phyloP scores from a whole-genome alignment of 2,113 vertebrate genomes.

The Perca flavescens region DNA sequence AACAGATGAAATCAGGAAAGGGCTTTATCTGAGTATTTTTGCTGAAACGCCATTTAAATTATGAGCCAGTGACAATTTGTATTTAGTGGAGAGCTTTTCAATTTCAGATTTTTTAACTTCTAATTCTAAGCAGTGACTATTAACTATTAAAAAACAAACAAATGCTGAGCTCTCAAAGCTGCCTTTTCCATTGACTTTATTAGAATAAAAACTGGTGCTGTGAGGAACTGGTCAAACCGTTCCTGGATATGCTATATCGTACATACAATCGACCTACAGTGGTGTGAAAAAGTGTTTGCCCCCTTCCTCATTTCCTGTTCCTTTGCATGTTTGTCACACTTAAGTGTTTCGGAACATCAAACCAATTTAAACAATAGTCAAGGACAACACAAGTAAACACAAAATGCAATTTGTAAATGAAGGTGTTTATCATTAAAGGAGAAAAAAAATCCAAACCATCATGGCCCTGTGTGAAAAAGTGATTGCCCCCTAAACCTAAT shows the following conservation, averaged over 20 bases:
- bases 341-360: too few relatives aligned
- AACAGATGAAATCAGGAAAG: slow-evolving; percentile 36
- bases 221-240: background rate
- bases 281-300: too few relatives aligned
- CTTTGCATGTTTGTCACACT: too few relatives aligned
- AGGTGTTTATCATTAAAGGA: too few relatives aligned
- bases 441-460: too few relatives aligned
- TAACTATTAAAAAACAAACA: background rate
- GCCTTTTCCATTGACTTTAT: slow-evolving; percentile 3
- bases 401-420: too few relatives aligned
- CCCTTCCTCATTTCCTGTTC: too few relatives aligned
- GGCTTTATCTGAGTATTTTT: slow-evolving; percentile 21
- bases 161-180: background rate
- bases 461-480: too few relatives aligned
- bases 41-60: slow-evolving; percentile 22
- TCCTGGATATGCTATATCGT: background rate
- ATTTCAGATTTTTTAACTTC: slow-evolving; percentile 33
- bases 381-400: too few relatives aligned
- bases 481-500: too few relatives aligned
- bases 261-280: background rate
- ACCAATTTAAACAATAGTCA: too few relatives aligned
- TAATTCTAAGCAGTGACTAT: slow-evolving; percentile 20
- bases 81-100: slow-evolving; percentile 40
- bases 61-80: slow-evolving; percentile 12
- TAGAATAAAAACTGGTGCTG: slow-evolving; percentile 17